Evolutionary conservation across 2,113 vertebrate genomes (phyloP).

Genomic region (Prunella fulvescens): DNA sequence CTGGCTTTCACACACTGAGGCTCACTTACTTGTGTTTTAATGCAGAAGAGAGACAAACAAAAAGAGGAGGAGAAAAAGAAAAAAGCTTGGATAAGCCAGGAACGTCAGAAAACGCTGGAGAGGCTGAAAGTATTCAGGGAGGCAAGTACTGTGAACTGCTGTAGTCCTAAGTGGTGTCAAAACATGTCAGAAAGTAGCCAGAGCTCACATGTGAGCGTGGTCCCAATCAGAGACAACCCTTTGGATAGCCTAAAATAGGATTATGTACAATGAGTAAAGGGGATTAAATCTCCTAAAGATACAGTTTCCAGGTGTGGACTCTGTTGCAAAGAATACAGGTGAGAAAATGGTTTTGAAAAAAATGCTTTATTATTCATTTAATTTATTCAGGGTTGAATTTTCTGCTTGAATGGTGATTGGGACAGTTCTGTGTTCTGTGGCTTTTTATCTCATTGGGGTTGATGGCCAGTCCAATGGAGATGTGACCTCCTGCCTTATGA

Average conservation of each 20-base stretch:
- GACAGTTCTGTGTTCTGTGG: neutral
- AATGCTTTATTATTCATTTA: neutral
- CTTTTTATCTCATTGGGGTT: neutral
- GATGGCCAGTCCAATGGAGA: neutral
- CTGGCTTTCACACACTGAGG: neutral
- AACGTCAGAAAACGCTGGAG: slow-evolving; percentile 90
- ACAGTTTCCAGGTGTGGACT: neutral
- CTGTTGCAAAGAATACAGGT: neutral
- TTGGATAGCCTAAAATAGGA: neutral
- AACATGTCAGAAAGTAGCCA: neutral
- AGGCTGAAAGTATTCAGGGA: slow-evolving; percentile 88
- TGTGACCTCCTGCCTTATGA: neutral
- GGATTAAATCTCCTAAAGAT: neutral
- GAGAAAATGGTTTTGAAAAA: neutral
- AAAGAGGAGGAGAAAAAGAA: slow-evolving; percentile 88
- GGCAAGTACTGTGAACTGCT: slow-evolving; percentile 67
- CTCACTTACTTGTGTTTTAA: slow-evolving; percentile 46
- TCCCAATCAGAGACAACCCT: neutral
- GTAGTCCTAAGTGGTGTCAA: neutral
- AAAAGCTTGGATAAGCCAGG: slow-evolving; percentile 87
- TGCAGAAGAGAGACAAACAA: slow-evolving; percentile 88
- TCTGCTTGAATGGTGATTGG: neutral
- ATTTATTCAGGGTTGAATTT: neutral
- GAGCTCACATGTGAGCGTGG: neutral
- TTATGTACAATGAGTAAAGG: neutral